Evolutionary conservation across 2,113 vertebrate species (phyloP).

Genomic region (Sterrhoptilus dennistouni): DNA sequence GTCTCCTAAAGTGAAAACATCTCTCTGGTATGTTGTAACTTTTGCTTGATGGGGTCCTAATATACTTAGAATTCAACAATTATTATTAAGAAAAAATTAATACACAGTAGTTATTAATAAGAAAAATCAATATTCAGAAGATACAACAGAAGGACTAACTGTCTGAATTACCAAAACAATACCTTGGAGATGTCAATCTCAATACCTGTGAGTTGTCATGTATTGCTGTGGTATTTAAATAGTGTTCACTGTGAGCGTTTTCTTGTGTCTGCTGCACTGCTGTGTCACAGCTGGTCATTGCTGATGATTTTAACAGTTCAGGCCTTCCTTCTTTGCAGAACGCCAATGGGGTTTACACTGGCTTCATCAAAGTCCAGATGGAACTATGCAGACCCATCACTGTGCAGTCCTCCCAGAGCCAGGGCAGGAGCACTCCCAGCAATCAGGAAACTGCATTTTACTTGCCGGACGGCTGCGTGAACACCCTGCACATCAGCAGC

Average conservation of each 20-base stretch:
- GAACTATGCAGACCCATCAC: constrained; percentile 89
- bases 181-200: background rate
- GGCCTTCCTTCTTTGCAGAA: constrained; percentile 71
- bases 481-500: constrained; percentile 96
- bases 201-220: fast-evolving
- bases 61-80: background rate
- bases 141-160: background rate
- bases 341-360: constrained; percentile 84
- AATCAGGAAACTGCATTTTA: constrained; percentile 80
- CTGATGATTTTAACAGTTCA: background rate
- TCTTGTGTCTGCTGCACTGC: background rate
- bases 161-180: background rate
- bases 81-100: background rate
- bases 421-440: constrained; percentile 43
- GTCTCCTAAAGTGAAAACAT: background rate
- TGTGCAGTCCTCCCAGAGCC: constrained; percentile 66
- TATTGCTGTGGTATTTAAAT: background rate
- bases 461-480: constrained; percentile 79
- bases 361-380: constrained; percentile 96
- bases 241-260: background rate
- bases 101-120: background rate
- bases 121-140: background rate
- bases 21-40: background rate
- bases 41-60: background rate
- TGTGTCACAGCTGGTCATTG: background rate